These are phyloP conservation scores for Cyanistes caeruleus DNA, from an alignment of 2,113 vertebrate genomes.

Conservation along the genomic window DNA sequence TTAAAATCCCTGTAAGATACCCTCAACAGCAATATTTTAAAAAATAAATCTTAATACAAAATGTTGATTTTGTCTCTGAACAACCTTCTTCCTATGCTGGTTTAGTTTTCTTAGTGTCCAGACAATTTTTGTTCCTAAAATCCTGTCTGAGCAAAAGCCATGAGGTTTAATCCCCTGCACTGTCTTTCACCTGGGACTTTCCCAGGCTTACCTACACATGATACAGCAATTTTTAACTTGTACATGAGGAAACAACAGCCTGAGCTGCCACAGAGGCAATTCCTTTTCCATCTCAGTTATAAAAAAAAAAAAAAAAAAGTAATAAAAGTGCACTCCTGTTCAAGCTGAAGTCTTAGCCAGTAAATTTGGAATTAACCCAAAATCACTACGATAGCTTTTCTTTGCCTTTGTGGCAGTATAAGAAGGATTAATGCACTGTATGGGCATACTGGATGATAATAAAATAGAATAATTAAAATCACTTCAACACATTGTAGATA, in stretches of 20 bases:
- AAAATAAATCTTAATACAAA: neutral
- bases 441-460: slow-evolving; percentile 60
- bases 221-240: neutral
- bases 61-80: neutral
- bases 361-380: slow-evolving; percentile 63
- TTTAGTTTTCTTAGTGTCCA: neutral
- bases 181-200: neutral
- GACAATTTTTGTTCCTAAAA: neutral
- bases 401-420: slow-evolving; percentile 68
- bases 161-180: neutral
- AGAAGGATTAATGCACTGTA: slow-evolving; percentile 68
- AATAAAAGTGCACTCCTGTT: slow-evolving; percentile 58
- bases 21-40: neutral
- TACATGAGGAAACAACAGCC: neutral
- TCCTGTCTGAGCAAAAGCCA: neutral
- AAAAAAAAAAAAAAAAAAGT: neutral
- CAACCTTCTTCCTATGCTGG: neutral
- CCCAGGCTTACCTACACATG: fast-evolving
- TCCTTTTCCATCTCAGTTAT: slow-evolving; percentile 39
- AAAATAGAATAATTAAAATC: slow-evolving; percentile 72
- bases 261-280: slow-evolving; percentile 57
- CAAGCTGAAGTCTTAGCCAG: slow-evolving; percentile 47
- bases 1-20: neutral
- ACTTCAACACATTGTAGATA: slow-evolving; percentile 60
- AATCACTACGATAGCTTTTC: slow-evolving; percentile 63